Base-by-base conservation (phyloP, 2,797 vertebrate genomes). In the Onychomys torridus region DNA sequence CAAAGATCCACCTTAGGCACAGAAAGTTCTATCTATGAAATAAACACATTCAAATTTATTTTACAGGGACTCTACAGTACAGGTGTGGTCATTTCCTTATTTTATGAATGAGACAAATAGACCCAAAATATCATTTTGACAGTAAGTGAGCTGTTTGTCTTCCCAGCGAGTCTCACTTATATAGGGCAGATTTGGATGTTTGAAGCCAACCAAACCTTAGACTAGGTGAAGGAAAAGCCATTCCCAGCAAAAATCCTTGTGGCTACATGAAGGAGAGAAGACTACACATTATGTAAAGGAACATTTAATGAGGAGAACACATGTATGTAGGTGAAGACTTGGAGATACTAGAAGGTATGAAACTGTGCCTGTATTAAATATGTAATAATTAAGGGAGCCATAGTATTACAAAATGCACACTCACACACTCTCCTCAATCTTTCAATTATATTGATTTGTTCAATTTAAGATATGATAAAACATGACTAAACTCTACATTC, bases 31-130 rank as follows among this genome's bases (percentile, higher is more conserved):
- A 1, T 87, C 65, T 75, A 2, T 67, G 55, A 96, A 95, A 88
- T 34, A 71, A 94, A 73, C 27, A 79, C 1, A 55, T 14, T 23
- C 32, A 46, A 9, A 16, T 9, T 40, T 76, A 16, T 81, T 37
- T 37, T 63, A 83, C 49, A 92, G 65, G 27, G 27, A 27, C 52
- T 34, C 82, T 59, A 69, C 11, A 75, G 89, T 34, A 71, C 61
- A 96, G 93, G 21, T 29, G 34, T 21, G 11, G 43, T 90, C 90
- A 69, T 61, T 63, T 96, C 25, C 37, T 86, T 59, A 73, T 82
- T 95, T 89, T 93, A 87, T 43, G 61, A 25, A 92, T 27, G 29
- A 89, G 73, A 11, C 93, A 67, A 2, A 61, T 17, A 84, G 34
- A 94, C 43, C 34, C 17, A 27, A 59, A 89, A 95, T 59, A 27